Base-by-base conservation (phyloP, 2,888 invertebrate species). In the Andrena marginata region DNA sequence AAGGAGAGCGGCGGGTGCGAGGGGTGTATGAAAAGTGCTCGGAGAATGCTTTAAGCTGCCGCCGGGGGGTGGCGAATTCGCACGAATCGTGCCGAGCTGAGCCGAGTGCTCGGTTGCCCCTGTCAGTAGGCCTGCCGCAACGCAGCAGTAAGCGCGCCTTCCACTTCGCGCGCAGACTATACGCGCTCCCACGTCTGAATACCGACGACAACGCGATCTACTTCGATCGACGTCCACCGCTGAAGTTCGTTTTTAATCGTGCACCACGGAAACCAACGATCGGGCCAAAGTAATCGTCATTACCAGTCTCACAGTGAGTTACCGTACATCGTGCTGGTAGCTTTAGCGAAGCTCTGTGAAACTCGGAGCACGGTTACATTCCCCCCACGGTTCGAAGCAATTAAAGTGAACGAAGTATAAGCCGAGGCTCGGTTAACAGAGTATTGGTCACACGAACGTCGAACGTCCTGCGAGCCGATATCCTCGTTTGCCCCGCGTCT, bases 61-160 rank as follows among this genome's bases (percentile, higher is more conserved):
- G 84, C 83, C 87, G 88, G 89, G 85, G 87, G 89, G 89, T 86
- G 87, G 83, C 89, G 90, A 86, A 90, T 84, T 87, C 80, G 88
- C 89, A 87, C 92, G 91, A 91, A 84, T 78, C 73, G 78, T 70
- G 75, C 90, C 89, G 91, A 90, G 86, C 72, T 77, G 84, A 88
- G 82, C 90, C 91, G 92, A 92, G 89, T 89, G 79, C 87, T 88
- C 83, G 69, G 82, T 85, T 84, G 85, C 87, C 88, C 90, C 89
- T 87, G 90, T 92, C 92, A 92, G 92, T 92, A 92, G 90, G 92
- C 92, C 89, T 91, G 92, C 91, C 92, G 92, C 92, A 90, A 89
- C 92, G 92, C 92, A 92, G 92, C 91, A 91, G 92, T 90, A 81
- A 92, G 89, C 91, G 92, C 91, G 90, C 88, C 87, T 91, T 89